Conservation (phyloP, 2,797 vertebrate genomes). For the Bradypodion ventrale region DNA sequence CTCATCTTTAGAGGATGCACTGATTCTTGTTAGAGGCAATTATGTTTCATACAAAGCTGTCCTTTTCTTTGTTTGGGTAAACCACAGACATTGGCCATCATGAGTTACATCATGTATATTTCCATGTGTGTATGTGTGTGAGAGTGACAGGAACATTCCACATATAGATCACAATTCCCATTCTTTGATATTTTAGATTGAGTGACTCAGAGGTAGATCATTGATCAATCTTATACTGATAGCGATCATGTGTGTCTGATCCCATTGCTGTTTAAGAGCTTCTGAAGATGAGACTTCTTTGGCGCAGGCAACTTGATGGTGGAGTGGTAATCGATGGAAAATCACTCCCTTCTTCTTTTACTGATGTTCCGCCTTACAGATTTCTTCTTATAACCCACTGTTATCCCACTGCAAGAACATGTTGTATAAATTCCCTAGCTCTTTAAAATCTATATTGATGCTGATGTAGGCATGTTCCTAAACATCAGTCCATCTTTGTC, state of each 20-base stretch:
- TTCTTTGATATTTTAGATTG: neutral
- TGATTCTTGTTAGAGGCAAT: constrained; percentile 27
- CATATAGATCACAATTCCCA: neutral
- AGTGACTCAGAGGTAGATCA: neutral
- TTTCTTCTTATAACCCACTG: neutral
- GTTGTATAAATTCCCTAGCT: neutral
- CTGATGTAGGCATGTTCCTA: neutral
- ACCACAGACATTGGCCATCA: constrained; percentile 40
- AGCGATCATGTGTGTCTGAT: no score
- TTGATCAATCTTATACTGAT: no score
- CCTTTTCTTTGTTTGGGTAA: constrained; percentile 35
- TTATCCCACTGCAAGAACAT: neutral
- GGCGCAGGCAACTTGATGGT: neutral
- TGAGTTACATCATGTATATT: neutral
- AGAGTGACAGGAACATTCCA: neutral
- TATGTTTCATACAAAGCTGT: constrained; percentile 48
- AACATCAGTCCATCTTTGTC: neutral
- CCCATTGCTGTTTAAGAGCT: no score
- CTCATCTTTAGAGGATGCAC: neutral
- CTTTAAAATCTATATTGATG: neutral
- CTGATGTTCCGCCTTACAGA: neutral
- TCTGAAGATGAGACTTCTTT: no score
- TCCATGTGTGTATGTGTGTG: neutral
- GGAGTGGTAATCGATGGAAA: neutral
- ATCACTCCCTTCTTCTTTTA: no score